Base-by-base conservation (phyloP, 2,888 invertebrate species). In the Tenthredo notha region DNA sequence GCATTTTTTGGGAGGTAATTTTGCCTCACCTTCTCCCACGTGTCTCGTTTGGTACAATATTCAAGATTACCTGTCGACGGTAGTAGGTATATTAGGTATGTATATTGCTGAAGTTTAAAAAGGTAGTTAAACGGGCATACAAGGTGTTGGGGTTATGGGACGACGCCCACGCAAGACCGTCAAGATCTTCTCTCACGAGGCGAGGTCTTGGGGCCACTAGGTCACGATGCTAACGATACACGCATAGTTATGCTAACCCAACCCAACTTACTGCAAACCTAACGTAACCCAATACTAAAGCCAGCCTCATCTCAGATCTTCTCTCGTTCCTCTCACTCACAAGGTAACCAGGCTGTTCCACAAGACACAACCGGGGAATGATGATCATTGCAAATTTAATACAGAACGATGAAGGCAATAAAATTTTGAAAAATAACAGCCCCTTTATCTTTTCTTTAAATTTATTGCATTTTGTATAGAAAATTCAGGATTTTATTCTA, bases 181-280 rank as follows among this genome's bases (percentile, higher is more conserved):
- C 80, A 33, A 80, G 80, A 80, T 80, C 80, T 80, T 80, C 80
- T 80, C 80, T 61, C 50, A 80, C 80, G 61, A 80, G 40, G 61
- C 61, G 80, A 80, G 83, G 83, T 83, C 83, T 83, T 61, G 83
- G 70, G 83, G 83, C 67, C 70, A 83, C 67, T 83, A 67, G 83
- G 83, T 83, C 83, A 67, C 67, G 47, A 70, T 83, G 83, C 83
- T 83, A 65, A 70, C 80, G 80, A 80, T 80, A 80, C 80, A 80
- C 80, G 80, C 80, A 61, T 80, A 80, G 80, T 61, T 58, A 40
- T 80, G 80, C 80, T 25, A 61, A 80, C 58, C 37, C 50, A 61
- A 61, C 80, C 61, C 37, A 80, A 80, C 58, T 37, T 80, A 61
- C 61, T 61, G 80, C 58, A 21, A 80, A 40, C 61, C 40, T 37